Percentiles rank a stretch among this genome's conserved stretches.
These are phyloP conservation scores for Parazoanthus swiftii DNA, from an alignment of 92 coral and sea anemone genomes.

Conservation along the genomic window DNA sequence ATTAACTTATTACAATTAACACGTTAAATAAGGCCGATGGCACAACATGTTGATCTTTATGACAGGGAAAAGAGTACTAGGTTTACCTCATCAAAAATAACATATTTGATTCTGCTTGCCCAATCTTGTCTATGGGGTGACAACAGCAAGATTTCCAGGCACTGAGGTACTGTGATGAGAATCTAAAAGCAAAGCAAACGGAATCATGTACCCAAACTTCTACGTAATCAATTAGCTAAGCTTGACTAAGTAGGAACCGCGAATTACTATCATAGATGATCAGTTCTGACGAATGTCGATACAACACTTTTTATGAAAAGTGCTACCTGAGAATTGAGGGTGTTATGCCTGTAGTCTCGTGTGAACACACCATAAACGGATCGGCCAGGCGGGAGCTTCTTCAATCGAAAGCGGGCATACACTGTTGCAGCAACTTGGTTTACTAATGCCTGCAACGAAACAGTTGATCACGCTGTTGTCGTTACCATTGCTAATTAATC, in stretches of 20 bases:
- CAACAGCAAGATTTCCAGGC: constrained; percentile 71
- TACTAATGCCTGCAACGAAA: constrained; percentile 61
- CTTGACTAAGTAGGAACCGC: background rate
- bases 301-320: constrained; percentile 12
- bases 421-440: constrained; percentile 80
- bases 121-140: constrained; percentile 75
- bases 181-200: constrained; percentile 47
- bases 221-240: too few relatives aligned
- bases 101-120: constrained; percentile 68
- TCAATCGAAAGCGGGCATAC: constrained; percentile 58
- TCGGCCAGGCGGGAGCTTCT: constrained; percentile 59
- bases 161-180: constrained; percentile 77
- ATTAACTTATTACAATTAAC: too few relatives aligned
- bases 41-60: too few relatives aligned
- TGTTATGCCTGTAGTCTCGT: constrained; percentile 58
- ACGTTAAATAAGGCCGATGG: too few relatives aligned
- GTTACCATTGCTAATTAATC: too few relatives aligned
- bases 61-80: constrained; percentile 10
- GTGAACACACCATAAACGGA: constrained; percentile 75
- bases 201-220: too few relatives aligned
- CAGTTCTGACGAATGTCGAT: background rate
- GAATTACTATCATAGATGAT: background rate
- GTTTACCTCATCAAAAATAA: constrained; percentile 76
- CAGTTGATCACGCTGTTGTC: background rate
- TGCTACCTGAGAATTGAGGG: constrained; percentile 67